Evolutionary conservation across 53 echinoderm and acorn worm genomes (phyloP).

Genomic region (Echinarachnius parma): DNA sequence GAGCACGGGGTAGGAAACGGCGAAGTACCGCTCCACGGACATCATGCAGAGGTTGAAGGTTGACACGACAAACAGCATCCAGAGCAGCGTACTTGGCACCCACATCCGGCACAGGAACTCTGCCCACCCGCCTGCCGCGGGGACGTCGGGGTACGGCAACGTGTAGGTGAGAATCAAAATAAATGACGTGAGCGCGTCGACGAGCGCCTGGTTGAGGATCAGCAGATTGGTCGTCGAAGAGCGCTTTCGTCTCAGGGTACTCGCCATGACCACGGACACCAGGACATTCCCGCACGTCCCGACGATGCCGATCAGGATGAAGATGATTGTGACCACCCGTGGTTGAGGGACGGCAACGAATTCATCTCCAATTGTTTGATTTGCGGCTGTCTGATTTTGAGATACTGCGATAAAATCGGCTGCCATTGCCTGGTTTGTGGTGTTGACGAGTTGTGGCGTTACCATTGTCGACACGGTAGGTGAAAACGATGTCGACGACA

Average conservation of each 20-base stretch:
- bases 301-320: constrained; percentile 38
- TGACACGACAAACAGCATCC: constrained; percentile 53
- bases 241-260: constrained; percentile 27
- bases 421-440: too few relatives aligned
- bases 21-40: constrained; percentile 58
- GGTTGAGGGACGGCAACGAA: too few relatives aligned
- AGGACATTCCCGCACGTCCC: constrained; percentile 49
- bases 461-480: too few relatives aligned
- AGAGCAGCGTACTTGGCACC: constrained; percentile 52
- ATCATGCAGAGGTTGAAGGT: constrained; percentile 57
- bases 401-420: too few relatives aligned
- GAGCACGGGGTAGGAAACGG: constrained; percentile 46
- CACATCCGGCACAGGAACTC: constrained; percentile 58
- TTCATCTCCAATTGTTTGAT: too few relatives aligned
- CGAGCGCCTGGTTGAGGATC: constrained; percentile 58
- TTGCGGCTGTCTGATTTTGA: too few relatives aligned
- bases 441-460: too few relatives aligned
- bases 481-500: too few relatives aligned
- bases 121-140: constrained; percentile 25
- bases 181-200: constrained; percentile 46
- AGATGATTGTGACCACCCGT: too few relatives aligned
- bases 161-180: constrained; percentile 42
- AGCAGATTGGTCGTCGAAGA: constrained; percentile 43
- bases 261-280: constrained; percentile 48
- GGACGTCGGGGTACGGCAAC: not conserved